These are phyloP conservation scores for Diachasmimorpha longicaudata DNA, from an alignment of 1,140 invertebrate genomes.

Conservation along the genomic window DNA sequence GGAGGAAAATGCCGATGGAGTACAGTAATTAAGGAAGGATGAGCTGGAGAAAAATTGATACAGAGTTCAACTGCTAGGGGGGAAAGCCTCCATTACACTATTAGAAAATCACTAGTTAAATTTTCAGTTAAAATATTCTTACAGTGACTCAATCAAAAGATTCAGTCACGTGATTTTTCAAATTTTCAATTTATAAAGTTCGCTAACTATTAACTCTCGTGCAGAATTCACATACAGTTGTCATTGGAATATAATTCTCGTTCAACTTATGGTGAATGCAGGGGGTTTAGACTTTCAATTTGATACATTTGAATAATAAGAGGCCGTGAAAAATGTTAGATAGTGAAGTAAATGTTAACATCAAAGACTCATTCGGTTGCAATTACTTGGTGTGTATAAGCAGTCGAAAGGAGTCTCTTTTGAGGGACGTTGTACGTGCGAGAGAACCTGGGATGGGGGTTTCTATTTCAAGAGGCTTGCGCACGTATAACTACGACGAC, in stretches of 20 bases:
- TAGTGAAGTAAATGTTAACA: background rate
- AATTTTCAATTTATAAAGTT: no score
- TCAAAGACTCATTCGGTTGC: background rate
- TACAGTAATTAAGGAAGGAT: background rate
- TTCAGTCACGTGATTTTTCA: no score
- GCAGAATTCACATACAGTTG: no score
- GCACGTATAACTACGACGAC: conserved; percentile 8
- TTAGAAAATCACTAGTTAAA: no score
- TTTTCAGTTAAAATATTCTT: no score
- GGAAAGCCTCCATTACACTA: no score
- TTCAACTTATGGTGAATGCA: background rate
- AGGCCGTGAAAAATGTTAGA: background rate
- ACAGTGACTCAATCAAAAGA: no score
- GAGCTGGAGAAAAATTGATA: no score
- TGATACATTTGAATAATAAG: background rate
- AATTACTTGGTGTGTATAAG: conserved; percentile 22
- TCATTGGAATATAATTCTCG: no score
- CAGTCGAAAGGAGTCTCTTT: conserved; percentile 5
- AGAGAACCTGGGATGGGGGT: conserved; percentile 9
- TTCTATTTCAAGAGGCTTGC: conserved; percentile 25
- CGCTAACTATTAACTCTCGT: no score
- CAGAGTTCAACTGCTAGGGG: no score
- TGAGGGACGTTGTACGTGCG: conserved; percentile 15
- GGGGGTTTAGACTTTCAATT: background rate
- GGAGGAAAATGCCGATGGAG: background rate